Evolutionary conservation across 2,797 vertebrate genomes (phyloP).

Genomic region (Fistularia commersonii): DNA sequence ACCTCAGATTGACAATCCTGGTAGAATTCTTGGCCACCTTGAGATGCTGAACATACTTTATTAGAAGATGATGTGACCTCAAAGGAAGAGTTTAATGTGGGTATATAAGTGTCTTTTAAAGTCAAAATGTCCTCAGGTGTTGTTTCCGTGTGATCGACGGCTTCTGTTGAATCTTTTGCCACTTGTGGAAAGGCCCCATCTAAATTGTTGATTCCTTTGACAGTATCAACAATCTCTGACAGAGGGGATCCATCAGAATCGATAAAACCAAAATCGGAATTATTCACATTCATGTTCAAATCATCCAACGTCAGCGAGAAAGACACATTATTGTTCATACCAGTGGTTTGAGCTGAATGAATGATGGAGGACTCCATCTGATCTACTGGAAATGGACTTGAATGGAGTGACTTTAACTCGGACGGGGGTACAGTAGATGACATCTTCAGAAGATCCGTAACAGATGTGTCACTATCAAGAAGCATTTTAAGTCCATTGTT

Average conservation of each 20-base stretch:
- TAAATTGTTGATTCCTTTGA: constrained; percentile 28
- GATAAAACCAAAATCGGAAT: constrained; percentile 70
- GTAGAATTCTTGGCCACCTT: constrained; percentile 44
- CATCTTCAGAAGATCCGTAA: constrained; percentile 39
- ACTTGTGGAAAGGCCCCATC: constrained; percentile 1
- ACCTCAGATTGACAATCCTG: constrained; percentile 29
- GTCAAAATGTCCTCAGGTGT: constrained; percentile 39
- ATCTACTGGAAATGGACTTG: constrained; percentile 18
- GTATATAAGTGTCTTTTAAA: constrained; percentile 57
- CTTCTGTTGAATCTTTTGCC: constrained; percentile 17
- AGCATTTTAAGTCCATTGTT: constrained; percentile 24
- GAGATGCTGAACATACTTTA: constrained; percentile 42
- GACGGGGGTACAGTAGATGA: constrained; percentile 14
- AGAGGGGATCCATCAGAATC: constrained; percentile 71
- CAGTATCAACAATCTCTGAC: constrained; percentile 48
- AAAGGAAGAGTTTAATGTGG: constrained; percentile 52
- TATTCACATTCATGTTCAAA: constrained; percentile 69
- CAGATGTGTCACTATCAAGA: constrained; percentile 36
- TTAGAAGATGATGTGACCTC: constrained; percentile 36
- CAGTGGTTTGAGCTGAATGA: constrained; percentile 19
- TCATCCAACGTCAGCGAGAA: constrained; percentile 56
- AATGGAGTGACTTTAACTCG: constrained; percentile 18
- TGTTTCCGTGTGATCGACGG: constrained; percentile 12
- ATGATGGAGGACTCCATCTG: constrained; percentile 8
- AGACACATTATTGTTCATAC: constrained; percentile 56